Base-by-base conservation (phyloP, 1,140 invertebrate species). In the Musca domestica region DNA sequence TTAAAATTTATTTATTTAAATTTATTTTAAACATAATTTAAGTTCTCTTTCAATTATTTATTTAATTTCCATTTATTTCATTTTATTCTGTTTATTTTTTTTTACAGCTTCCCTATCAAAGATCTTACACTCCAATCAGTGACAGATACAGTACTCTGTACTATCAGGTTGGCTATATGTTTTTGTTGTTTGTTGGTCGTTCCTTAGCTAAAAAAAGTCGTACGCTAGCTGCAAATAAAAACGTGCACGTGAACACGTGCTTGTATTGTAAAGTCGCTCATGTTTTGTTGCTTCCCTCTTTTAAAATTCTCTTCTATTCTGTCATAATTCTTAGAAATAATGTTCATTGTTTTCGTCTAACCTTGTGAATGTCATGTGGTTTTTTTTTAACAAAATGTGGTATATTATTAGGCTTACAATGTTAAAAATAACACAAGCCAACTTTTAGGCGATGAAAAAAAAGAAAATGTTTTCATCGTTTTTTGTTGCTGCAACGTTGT, bases 61-160 rank as follows among this genome's bases (percentile, higher is more conserved):
- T 56, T 56, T 23, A 25, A 25, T 15, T 23, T 54, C 22, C 14
- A 27, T 56, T 56, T 23, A 27, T 56, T 27, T n/a, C 10, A 27
- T n/a, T 19, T 27, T 56, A 14, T 58, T 54, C 20, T 30, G 10
- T 46, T 41, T 49, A 15, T 19, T 41, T 23, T 52, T 41, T 46
- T 46, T 76, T 78, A 15, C 76, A 78, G 76, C 76, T 78, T 34
- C 63, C 67, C 64, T 76, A 69, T 56, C 74, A 78, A 73, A 78
- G 76, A 73, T 78, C 76, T 70, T 76, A 68, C 76, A 78, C 76
- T 75, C 75, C 69, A 41, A 78, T 78, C 63, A 76, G 76, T 64
- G 76, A 78, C 70, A 78, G 76, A 76, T 78, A 78, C 75, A 78
- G 74, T 76, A 73, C 76, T 9, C 72, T 74, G 58, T 78, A 78